Evolutionary conservation across 2,113 vertebrate genomes (phyloP).

Genomic region (Ascaphus truei): DNA sequence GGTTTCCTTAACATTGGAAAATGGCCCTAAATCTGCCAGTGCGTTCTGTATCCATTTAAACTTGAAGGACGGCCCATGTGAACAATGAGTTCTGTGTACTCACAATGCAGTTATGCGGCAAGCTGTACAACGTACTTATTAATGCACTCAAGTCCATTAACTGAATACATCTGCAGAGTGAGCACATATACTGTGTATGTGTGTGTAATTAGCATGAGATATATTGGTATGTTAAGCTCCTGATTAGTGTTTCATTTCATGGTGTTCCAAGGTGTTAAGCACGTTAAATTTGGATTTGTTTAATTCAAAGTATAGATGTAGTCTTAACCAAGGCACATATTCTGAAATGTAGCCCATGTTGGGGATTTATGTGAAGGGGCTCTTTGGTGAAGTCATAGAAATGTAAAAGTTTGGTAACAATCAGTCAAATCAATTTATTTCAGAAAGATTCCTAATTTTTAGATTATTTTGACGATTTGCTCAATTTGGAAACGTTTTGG

Average conservation of each 20-base stretch:
- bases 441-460: too few relatives aligned
- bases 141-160: slow-evolving; percentile 44
- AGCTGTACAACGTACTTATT: slow-evolving; percentile 51
- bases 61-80: not conserved
- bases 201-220: slow-evolving; percentile 58
- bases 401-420: too few relatives aligned
- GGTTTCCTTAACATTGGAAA: too few relatives aligned
- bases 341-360: too few relatives aligned
- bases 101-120: slow-evolving; percentile 46
- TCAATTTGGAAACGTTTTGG: too few relatives aligned
- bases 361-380: too few relatives aligned
- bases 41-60: not conserved
- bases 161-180: slow-evolving; percentile 54
- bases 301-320: too few relatives aligned
- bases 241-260: slow-evolving; percentile 2
- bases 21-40: not conserved
- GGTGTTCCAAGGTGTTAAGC: slow-evolving; percentile 9
- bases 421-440: too few relatives aligned
- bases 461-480: too few relatives aligned
- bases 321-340: too few relatives aligned
- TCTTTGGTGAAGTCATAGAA: too few relatives aligned
- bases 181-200: slow-evolving; percentile 44
- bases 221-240: slow-evolving; percentile 50
- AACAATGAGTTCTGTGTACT: slow-evolving; percentile 28
- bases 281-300: slow-evolving; percentile 20